These are phyloP conservation scores for Pristionchus pacificus DNA, from an alignment of 1,140 invertebrate genomes.

Conservation along the genomic window DNA sequence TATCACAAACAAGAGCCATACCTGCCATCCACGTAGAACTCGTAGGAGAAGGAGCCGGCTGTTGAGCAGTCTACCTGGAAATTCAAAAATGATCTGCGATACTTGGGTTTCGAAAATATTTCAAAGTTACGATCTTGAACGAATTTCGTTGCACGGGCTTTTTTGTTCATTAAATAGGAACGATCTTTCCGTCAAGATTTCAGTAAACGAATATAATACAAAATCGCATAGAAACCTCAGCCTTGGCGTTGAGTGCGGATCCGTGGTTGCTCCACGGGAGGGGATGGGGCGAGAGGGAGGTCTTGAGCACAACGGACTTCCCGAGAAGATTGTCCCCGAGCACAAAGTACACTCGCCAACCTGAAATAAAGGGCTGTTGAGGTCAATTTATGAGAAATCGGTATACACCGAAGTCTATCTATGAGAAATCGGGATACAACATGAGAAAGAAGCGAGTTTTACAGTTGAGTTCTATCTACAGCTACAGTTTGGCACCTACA, in stretches of 20 bases:
- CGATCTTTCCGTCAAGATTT: too few relatives aligned
- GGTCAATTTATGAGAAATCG: too few relatives aligned
- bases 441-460: too few relatives aligned
- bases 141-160: background rate
- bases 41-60: slow-evolving; percentile 39
- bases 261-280: slow-evolving; percentile 7
- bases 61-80: slow-evolving; percentile 17
- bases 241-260: background rate
- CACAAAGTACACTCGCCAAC: background rate
- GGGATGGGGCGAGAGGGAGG: background rate
- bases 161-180: too few relatives aligned
- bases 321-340: background rate
- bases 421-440: too few relatives aligned
- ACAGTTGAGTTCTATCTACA: too few relatives aligned
- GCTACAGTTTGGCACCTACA: too few relatives aligned
- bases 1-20: background rate
- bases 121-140: slow-evolving; percentile 7
- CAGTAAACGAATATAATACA: too few relatives aligned
- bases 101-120: slow-evolving; percentile 8
- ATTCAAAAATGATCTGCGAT: slow-evolving; percentile 12
- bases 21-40: slow-evolving; percentile 34
- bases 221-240: too few relatives aligned
- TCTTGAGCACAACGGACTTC: background rate
- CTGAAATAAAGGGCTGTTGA: background rate
- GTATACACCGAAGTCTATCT: too few relatives aligned